Evolutionary conservation across 2,888 invertebrate species (phyloP).

Genomic region (Aphidius colemani): DNA sequence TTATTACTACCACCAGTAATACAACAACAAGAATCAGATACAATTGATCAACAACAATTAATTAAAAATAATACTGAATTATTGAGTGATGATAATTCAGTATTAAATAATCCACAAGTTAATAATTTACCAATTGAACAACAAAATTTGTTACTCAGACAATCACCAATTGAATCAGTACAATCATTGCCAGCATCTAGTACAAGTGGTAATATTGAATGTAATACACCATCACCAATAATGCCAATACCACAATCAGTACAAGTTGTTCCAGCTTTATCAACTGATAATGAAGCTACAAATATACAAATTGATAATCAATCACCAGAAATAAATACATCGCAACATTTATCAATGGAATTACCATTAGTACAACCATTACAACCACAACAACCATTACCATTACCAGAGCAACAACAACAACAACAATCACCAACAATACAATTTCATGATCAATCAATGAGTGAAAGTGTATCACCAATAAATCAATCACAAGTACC

Average conservation of each 20-base stretch:
- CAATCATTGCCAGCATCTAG: slow-evolving; percentile 56
- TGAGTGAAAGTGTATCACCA: slow-evolving; percentile 28
- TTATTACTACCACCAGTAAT: slow-evolving; percentile 37
- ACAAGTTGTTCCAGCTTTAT: slow-evolving; percentile 39
- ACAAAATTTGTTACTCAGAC: slow-evolving; percentile 36
- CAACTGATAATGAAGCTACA: slow-evolving; percentile 43
- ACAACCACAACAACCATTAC: slow-evolving; percentile 29
- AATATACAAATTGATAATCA: slow-evolving; percentile 45
- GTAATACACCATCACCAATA: slow-evolving; percentile 41
- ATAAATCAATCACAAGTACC: slow-evolving; percentile 35
- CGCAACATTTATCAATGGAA: slow-evolving; percentile 34
- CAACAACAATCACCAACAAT: slow-evolving; percentile 13
- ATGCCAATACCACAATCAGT: slow-evolving; percentile 39
- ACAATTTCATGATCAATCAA: slow-evolving; percentile 35
- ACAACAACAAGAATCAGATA: slow-evolving; percentile 40
- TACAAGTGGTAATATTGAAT: slow-evolving; percentile 53
- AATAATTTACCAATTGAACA: slow-evolving; percentile 42
- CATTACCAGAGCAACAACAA: slow-evolving; percentile 35
- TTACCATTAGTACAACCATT: slow-evolving; percentile 39
- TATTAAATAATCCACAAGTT: slow-evolving; percentile 45
- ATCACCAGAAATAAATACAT: slow-evolving; percentile 44
- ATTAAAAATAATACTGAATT: slow-evolving; percentile 34
- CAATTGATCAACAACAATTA: slow-evolving; percentile 41
- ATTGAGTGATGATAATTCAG: slow-evolving; percentile 41
- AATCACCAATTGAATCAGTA: slow-evolving; percentile 48